Evolutionary conservation across 2,888 invertebrate genomes (phyloP), one percentile per base, ranked within the genome.

Genomic region (Parelbella ahira): DNA sequence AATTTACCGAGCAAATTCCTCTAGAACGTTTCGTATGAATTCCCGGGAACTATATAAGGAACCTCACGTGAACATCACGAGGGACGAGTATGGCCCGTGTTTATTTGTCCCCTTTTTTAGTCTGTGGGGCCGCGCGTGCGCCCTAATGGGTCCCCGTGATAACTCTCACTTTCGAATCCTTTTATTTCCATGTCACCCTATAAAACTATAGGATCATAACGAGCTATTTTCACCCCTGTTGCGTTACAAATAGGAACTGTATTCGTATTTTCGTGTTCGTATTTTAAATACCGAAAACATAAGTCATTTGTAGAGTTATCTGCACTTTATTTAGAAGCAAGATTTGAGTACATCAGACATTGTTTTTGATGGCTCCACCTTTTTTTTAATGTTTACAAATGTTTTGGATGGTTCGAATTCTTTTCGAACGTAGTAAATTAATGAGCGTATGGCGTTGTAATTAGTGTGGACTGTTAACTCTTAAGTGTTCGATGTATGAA

Each of bases 251-350:
- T 67, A 68, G 48, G 54, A 60, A 51, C 50, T 19, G 6, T 20
- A 19, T 9, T 30, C 4, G 11, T 9, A 10, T 20, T 27, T 4
- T 38, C 21, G 46, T 56, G 63, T 9, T 24, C 10, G 28, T 57
- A 69, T 68, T 78, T 76, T 66, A 78, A 80, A 86, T 84, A 81
- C 83, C 83, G 73, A 63, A 75, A 79, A 81, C 72, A 80, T 81
- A 82, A 76, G 81, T 83, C 86, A 86, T 86, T 86, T 84, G 83
- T 86, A 75, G 68, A 72, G 69, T 76, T 86, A 86, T 86, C 86
- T 78, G 81, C 80, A 83, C 86, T 87, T 86, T 86, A 84, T 86
- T 87, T 84, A 72, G 73, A 71, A 64, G 60, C 67, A 63, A 78
- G 76, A 79, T 80, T 75, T 74, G 68, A 75, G 76, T 74, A 74